These are phyloP conservation scores for Corythaeola cristata DNA, from an alignment of 2,113 vertebrate species.

Conservation along the genomic window DNA sequence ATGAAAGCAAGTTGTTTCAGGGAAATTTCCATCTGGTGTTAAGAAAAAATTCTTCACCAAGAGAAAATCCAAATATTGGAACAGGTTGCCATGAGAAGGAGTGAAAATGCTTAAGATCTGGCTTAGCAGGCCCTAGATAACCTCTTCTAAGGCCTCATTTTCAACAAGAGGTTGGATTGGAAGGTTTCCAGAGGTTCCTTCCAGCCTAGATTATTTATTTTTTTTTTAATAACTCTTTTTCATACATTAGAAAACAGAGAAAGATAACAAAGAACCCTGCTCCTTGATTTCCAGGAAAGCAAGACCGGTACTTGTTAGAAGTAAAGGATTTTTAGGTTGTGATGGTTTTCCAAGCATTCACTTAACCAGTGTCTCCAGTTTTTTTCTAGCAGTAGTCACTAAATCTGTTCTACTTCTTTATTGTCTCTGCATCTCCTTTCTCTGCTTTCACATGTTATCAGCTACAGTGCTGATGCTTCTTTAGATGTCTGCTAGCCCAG, in stretches of 20 bases:
- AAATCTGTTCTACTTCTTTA: background rate
- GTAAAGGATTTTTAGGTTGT: background rate
- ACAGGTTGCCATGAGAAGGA: background rate
- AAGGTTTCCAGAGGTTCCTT: background rate
- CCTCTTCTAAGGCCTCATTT: background rate
- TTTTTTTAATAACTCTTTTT: background rate
- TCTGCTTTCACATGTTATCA: background rate
- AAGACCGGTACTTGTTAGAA: background rate
- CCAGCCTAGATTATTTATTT: background rate
- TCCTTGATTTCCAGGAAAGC: background rate
- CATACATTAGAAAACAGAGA: background rate
- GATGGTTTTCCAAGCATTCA: background rate
- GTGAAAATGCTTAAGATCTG: background rate
- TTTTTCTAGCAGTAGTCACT: background rate
- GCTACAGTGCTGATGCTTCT: background rate
- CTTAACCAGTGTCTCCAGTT: background rate
- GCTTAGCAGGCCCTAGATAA: background rate
- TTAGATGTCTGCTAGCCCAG: background rate
- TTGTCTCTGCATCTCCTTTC: background rate
- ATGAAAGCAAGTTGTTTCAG: background rate
- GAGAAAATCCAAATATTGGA: background rate
- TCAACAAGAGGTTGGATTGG: background rate
- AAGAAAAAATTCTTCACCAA: background rate
- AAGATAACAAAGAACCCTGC: background rate
- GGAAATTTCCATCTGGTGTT: background rate